phyloP scores from a whole-genome alignment of 2,888 invertebrate genomes.

The Drosophila villosipedis region DNA sequence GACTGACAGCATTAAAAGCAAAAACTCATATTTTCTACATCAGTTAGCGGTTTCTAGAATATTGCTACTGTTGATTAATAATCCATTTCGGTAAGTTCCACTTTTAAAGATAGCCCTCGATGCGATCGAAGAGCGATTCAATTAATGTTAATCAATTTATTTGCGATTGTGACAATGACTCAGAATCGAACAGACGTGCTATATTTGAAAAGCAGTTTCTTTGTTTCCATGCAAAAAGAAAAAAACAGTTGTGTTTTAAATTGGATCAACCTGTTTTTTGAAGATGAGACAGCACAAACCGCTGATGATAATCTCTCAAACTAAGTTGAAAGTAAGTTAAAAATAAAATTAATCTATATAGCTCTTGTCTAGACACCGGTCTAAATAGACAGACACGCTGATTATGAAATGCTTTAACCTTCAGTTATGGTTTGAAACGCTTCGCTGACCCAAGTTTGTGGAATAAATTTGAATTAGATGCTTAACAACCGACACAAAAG shows the following conservation, averaged over 20 bases:
- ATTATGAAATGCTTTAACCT: constrained; percentile 46
- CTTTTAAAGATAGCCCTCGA: not conserved
- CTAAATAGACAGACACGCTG: constrained; percentile 2
- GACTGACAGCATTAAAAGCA: not conserved
- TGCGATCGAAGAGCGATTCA: constrained; percentile 5
- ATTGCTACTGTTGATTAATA: not conserved
- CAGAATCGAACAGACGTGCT: constrained; percentile 16
- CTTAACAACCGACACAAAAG: constrained; percentile 20
- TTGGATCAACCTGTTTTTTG: constrained; percentile 24
- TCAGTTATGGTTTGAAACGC: constrained; percentile 40
- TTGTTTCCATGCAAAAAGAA: not conserved
- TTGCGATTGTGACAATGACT: constrained; percentile 21
- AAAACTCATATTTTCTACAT: not conserved
- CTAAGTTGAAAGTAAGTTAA: not conserved
- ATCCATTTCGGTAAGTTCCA: constrained; percentile 6
- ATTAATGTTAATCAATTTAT: constrained; percentile 26
- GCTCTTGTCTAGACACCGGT: constrained; percentile 15
- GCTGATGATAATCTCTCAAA: constrained; percentile 13
- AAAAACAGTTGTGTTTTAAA: not conserved
- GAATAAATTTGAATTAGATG: constrained; percentile 59
- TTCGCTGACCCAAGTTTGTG: constrained; percentile 47
- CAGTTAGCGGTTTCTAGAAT: not conserved
- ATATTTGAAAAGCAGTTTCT: constrained; percentile 2
- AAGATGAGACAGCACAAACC: constrained; percentile 4
- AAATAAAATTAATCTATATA: not conserved